Percentiles rank a stretch among this genome's conserved stretches.
phyloP scores from a whole-genome alignment of 2,888 invertebrate species.

The Apomyelois bistriatella region DNA sequence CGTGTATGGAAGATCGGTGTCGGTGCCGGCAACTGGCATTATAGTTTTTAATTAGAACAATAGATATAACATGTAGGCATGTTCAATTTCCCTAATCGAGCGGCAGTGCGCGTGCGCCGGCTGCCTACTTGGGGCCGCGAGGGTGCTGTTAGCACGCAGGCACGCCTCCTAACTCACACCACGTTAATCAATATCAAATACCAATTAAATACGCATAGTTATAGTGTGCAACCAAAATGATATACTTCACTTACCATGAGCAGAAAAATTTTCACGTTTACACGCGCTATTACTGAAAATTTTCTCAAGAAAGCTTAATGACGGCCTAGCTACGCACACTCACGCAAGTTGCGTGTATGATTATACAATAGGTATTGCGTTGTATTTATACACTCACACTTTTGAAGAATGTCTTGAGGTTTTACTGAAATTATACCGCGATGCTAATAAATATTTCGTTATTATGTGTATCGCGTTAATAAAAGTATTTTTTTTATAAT shows the following conservation, averaged over 20 bases:
- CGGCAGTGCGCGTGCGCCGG: conserved; percentile 43
- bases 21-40: not conserved
- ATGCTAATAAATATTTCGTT: not conserved
- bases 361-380: conserved; percentile 27
- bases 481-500: no score
- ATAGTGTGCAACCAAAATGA: not conserved
- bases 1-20: not conserved
- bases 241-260: not conserved
- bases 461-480: not conserved
- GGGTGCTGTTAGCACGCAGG: conserved; percentile 55
- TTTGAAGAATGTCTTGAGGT: conserved; percentile 20
- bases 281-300: conserved; percentile 35
- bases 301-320: conserved; percentile 42
- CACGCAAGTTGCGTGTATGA: conserved; percentile 19
- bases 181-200: conserved; percentile 17
- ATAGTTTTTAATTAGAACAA: conserved; percentile 46
- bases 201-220: conserved; percentile 10
- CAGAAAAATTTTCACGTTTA: not conserved
- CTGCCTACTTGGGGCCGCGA: conserved; percentile 64
- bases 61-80: conserved; percentile 41
- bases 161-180: conserved; percentile 56
- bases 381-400: conserved; percentile 33
- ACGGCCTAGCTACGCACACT: conserved; percentile 45
- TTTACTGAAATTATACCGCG: not conserved
- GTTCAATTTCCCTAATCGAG: conserved; percentile 62